Evolutionary conservation across 1,140 invertebrate species (phyloP).

Genomic region (Potamilus streckersoni): DNA sequence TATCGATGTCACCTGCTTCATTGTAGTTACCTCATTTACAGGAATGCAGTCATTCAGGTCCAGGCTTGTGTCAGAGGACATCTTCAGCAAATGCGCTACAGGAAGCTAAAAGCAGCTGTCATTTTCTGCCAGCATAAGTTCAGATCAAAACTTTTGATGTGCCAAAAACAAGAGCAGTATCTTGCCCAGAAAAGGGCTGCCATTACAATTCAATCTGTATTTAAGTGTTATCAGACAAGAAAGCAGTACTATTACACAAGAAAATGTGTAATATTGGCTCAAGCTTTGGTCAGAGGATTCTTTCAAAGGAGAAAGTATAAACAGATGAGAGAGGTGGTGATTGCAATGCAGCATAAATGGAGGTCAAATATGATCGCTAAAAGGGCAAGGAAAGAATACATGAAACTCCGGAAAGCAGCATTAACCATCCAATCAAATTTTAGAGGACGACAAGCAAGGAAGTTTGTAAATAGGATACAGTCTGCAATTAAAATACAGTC

Average conservation of each 20-base stretch:
- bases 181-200: conserved; percentile 6
- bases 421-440: conserved; percentile 27
- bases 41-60: conserved; percentile 41
- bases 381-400: conserved; percentile 13
- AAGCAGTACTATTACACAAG: no score
- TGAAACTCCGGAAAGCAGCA: conserved; percentile 18
- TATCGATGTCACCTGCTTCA: conserved; percentile 35
- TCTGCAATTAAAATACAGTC: conserved; percentile 38
- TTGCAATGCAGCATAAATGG: conserved; percentile 9
- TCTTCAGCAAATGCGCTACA: not conserved
- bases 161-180: not conserved
- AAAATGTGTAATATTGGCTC: not conserved
- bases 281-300: conserved; percentile 23
- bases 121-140: conserved; percentile 5
- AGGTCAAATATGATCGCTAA: conserved; percentile 18
- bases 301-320: conserved; percentile 13
- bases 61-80: conserved; percentile 36
- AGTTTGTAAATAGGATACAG: not conserved
- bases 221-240: no score
- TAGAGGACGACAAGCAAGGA: conserved; percentile 20
- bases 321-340: conserved; percentile 10
- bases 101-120: conserved; percentile 3
- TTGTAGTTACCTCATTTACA: conserved; percentile 11
- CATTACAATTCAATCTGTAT: not conserved
- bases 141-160: not conserved